Evolutionary conservation across 2,888 invertebrate genomes (phyloP), one percentile per base, ranked within the genome.

Genomic region (Trissoscelio sp.): DNA sequence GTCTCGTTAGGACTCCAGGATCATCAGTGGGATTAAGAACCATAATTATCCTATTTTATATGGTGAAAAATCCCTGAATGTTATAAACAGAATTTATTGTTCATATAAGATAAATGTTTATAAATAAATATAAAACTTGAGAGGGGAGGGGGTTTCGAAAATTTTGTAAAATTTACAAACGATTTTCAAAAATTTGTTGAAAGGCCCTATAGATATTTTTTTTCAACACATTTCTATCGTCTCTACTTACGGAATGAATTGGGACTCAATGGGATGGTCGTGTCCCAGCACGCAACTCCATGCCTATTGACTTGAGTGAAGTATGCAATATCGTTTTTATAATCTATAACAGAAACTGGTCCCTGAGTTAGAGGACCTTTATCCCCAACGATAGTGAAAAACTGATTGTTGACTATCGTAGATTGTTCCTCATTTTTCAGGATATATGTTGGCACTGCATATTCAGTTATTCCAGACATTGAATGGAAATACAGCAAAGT

Each of bases 401-500:
- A 96, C 9, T 42, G 37, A 37, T 94, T 94, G 80, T 94, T 93
- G 12, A 92, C 92, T 86, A 94, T 94, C 79, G 94, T 93, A n/a
- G 95, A 94, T 84, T 94, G 92, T 18, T 94, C 94, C 91, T 95
- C 94, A 89, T 97, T 96, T 88, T 94, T 94, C 58, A 81, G 58
- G 48, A 96, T 93, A 83, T 93, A 93, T 11, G 95, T 96, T 7
- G 95, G 94, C 4, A 97, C 96, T 70, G 94, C 94, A 90, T 96
- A 97, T 91, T 97, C 96, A 83, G 95, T 95, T 57, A 95, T 95
- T 85, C 96, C 95, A 31, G 96, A 95, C 91, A 97, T 93, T 0
- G 97, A 94, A 90, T 97, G 97, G 94, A 97, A 97, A 91, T 96
- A 97, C 85, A 96, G 92, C 18, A 94, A 95, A 82, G 95, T 94